Percentiles rank a stretch among this genome's conserved stretches.
phyloP scores from a whole-genome alignment of 2,113 vertebrate genomes.

The Carettochelys insculpta region DNA sequence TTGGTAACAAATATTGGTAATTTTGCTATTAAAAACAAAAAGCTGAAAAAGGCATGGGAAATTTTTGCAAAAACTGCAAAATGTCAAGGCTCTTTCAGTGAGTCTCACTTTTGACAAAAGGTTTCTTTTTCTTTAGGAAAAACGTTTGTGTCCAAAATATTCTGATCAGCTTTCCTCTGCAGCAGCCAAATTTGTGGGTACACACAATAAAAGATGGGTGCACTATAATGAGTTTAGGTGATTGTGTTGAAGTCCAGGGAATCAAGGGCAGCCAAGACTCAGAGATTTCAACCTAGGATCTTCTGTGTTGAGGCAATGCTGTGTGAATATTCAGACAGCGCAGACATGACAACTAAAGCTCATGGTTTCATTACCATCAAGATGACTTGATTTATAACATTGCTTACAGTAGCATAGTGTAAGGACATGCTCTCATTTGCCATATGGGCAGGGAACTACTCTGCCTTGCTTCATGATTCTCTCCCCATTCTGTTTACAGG shows the following conservation, averaged over 20 bases:
- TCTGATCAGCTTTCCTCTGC: background rate
- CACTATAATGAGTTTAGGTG: background rate
- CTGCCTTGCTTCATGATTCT: constrained; percentile 14
- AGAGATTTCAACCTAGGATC: background rate
- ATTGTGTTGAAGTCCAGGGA: background rate
- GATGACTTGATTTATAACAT: background rate
- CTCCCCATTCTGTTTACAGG: constrained; percentile 9
- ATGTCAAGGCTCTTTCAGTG: background rate
- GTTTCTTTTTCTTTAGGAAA: background rate
- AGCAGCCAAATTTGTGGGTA: background rate
- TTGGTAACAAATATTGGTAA: background rate
- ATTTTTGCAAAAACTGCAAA: constrained; percentile 3
- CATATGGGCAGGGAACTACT: constrained; percentile 45
- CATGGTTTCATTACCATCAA: background rate
- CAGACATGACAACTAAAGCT: background rate
- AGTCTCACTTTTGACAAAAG: background rate
- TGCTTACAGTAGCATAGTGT: background rate
- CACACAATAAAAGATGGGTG: background rate
- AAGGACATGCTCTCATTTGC: constrained; percentile 29
- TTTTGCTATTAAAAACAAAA: background rate
- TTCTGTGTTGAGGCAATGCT: background rate
- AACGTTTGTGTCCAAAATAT: background rate
- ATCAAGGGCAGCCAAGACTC: background rate
- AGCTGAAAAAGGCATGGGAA: background rate
- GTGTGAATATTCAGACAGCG: background rate